A percentile compares a stretch with the other conserved stretches of the same genome.
Evolutionary conservation across 2,113 vertebrate species (phyloP).

Genomic region (Pangasianodon gigas): DNA sequence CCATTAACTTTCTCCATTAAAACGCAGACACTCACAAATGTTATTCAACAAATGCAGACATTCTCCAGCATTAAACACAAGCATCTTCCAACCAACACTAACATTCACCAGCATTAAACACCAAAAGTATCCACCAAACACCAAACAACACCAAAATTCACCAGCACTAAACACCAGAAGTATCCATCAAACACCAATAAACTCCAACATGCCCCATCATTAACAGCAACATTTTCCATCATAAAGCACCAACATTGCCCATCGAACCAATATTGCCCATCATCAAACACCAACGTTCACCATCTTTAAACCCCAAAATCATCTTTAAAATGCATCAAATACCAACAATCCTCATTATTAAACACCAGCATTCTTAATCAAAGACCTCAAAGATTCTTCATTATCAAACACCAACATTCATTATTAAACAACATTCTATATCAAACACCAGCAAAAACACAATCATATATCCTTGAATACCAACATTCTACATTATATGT

Average conservation of each 20-base stretch:
- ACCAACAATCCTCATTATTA: not conserved
- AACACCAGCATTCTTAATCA: not conserved
- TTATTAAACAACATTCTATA: not conserved
- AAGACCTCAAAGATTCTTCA: not conserved
- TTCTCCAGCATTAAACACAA: not conserved
- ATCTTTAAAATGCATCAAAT: not conserved
- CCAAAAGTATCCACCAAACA: not conserved
- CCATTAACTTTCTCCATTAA: not conserved
- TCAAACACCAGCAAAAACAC: not conserved
- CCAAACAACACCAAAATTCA: not conserved
- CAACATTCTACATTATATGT: not conserved
- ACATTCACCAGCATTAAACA: not conserved
- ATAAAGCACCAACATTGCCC: not conserved
- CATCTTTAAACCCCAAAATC: not conserved
- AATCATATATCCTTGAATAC: not conserved
- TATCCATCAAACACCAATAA: not conserved
- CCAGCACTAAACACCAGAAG: not conserved
- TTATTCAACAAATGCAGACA: not conserved
- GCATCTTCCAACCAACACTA: not conserved
- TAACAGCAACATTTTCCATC: not conserved
- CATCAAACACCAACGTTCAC: not conserved
- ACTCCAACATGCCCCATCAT: no score
- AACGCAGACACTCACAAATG: not conserved
- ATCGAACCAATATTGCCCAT: not conserved
- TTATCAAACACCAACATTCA: not conserved